These are phyloP conservation scores for Ceratotherium simum DNA, from an alignment of 2,113 vertebrate genomes.

Conservation along the genomic window DNA sequence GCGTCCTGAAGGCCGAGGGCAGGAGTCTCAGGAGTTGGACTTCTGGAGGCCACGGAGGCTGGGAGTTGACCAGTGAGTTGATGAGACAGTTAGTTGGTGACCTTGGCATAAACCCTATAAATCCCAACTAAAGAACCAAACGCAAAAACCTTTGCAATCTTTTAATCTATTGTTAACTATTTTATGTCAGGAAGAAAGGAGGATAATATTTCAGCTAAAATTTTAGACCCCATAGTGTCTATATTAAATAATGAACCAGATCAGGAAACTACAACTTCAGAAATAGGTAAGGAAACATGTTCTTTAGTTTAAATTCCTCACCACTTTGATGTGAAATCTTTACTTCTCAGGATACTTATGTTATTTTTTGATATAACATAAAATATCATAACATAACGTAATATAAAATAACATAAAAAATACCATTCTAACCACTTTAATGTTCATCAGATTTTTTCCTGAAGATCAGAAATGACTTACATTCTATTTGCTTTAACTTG, in stretches of 20 bases:
- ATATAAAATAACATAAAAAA: no score
- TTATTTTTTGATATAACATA: not conserved
- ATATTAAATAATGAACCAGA: slow-evolving; percentile 34
- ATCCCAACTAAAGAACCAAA: not conserved
- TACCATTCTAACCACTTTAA: not conserved
- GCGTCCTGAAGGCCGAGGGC: not conserved
- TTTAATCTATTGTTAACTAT: slow-evolving; percentile 50
- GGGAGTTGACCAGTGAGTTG: not conserved
- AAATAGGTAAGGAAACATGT: slow-evolving; percentile 44
- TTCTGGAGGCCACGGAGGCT: not conserved
- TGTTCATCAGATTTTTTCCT: not conserved
- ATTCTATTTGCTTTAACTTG: not conserved
- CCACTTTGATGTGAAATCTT: not conserved
- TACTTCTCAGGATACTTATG: not conserved
- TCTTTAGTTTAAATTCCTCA: not conserved
- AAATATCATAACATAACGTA: no score
- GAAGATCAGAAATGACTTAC: not conserved
- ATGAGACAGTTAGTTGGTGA: not conserved
- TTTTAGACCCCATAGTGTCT: slow-evolving; percentile 41
- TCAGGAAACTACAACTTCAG: not conserved
- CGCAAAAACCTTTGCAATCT: not conserved
- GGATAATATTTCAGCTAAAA: slow-evolving; percentile 51
- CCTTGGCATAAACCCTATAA: not conserved
- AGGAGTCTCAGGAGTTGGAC: not conserved
- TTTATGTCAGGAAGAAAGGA: slow-evolving; percentile 57